phyloP scores from a whole-genome alignment of 2,797 vertebrate genomes.

The Manis pentadactyla region DNA sequence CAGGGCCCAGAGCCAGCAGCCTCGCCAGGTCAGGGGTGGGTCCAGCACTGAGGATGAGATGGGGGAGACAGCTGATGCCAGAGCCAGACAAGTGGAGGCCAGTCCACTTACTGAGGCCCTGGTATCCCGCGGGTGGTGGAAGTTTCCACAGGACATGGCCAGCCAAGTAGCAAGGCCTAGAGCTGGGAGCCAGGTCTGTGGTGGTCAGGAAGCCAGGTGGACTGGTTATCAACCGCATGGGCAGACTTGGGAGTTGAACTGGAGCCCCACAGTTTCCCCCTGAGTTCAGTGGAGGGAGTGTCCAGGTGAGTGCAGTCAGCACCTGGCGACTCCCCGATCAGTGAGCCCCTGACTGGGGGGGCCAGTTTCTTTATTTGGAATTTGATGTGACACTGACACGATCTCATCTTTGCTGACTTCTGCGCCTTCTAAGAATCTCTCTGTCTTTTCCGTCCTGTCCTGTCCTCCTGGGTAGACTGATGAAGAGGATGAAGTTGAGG shows the following conservation, averaged over 20 bases:
- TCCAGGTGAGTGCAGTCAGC: neutral
- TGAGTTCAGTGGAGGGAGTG: neutral
- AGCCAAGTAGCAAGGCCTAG: neutral
- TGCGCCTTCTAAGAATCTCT: conserved; percentile 83
- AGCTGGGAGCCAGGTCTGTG: neutral
- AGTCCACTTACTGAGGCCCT: neutral
- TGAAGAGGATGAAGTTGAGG: conserved; percentile 95
- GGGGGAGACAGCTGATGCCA: neutral
- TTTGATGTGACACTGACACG: neutral
- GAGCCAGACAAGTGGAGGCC: neutral
- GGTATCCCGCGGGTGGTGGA: neutral
- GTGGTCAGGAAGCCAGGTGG: neutral
- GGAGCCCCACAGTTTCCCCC: neutral
- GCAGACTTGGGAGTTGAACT: neutral
- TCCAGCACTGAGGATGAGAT: rapidly evolving
- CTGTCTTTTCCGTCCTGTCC: conserved; percentile 84
- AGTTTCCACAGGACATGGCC: neutral
- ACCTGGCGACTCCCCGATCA: neutral
- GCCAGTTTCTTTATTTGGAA: neutral
- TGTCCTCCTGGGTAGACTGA: conserved; percentile 91
- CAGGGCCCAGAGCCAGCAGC: neutral
- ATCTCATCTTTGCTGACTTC: conserved; percentile 60
- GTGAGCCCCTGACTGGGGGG: neutral
- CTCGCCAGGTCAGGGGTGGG: neutral
- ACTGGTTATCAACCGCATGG: neutral